Base-by-base conservation (phyloP, 2,113 vertebrate species). In the Pycnonotus jocosus region DNA sequence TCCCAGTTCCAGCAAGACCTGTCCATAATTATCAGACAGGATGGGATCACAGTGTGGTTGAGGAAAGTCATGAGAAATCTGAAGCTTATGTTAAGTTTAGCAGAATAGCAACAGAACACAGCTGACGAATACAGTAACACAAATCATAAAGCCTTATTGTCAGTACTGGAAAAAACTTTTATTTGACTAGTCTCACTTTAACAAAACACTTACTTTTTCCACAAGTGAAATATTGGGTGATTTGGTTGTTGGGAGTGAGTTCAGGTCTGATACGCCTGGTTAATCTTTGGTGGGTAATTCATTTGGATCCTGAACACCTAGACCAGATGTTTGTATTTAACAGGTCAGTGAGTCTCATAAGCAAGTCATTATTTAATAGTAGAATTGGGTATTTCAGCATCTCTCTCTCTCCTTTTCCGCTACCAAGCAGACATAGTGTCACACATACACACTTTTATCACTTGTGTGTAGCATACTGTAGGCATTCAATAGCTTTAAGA, bases 311-410 rank as follows among this genome's bases (percentile, higher is more conserved):
- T 77, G 86, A 92, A 95, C 91, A 96, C 94, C 92, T 94, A 91
- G 90, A 56, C 94, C 94, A 96, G 93, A 95, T 97, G 97, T 97
- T 97, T 97, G 78, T 76, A 69, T 96, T 97, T 97, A 97, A 97
- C 88, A 96, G 95, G 93, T 96, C 93, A 94, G 92, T 16, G 58
- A 94, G 92, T 82, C 93, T 91, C 92, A 97, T 97, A 96, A 95
- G 94, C 86, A 96, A 96, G 91, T 95, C 87, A 94, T 96, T 97
- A 92, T 97, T 97, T 96, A 96, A 96, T 88, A 73, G 91, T 20
- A 93, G 93, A 96, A 95, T 85, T 93, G 92, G 57, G 88, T 91
- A 93, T 96, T 96, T 97, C 91, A 97, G 68, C 91, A 93, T 81
- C 71, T 95, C 95, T 40, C 95, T 38, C 95, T 92, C 80, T 76